Evolutionary conservation across 2,113 vertebrate genomes (phyloP).

Genomic region (Panurus biarmicus): DNA sequence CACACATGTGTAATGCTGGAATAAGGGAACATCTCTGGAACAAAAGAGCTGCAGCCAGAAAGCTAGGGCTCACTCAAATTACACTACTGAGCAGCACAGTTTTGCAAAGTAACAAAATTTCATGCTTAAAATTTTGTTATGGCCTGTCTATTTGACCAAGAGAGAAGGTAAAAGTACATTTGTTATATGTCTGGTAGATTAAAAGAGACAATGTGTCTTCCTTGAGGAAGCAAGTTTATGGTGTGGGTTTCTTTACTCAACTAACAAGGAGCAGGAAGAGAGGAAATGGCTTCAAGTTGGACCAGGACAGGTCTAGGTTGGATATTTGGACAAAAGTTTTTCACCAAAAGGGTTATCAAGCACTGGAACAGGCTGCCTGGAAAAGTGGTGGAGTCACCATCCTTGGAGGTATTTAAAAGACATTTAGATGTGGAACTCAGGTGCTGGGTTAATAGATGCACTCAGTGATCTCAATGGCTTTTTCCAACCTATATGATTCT

Average conservation of each 20-base stretch:
- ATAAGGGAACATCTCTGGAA: not conserved
- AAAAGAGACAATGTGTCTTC: not conserved
- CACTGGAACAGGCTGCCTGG: not conserved
- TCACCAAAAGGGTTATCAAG: not conserved
- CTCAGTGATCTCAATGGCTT: not conserved
- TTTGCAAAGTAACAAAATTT: not conserved
- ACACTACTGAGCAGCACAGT: not conserved
- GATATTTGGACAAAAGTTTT: not conserved
- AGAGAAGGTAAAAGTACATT: not conserved
- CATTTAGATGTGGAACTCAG: fast-evolving
- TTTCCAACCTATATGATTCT: not conserved
- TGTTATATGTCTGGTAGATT: not conserved
- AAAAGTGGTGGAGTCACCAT: not conserved
- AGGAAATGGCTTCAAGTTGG: not conserved
- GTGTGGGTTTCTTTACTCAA: not conserved
- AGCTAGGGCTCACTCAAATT: not conserved
- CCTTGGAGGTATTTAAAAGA: not conserved
- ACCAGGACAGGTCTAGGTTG: not conserved
- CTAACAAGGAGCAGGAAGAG: not conserved
- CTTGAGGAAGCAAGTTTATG: not conserved
- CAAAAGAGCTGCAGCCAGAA: not conserved
- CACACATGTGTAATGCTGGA: not conserved
- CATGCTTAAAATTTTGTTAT: not conserved
- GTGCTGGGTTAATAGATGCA: not conserved
- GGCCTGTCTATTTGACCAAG: not conserved